Evolutionary conservation across 1,140 invertebrate species (phyloP), one percentile per base, ranked within the genome.

Genomic region (Macrocentrus cingulum): DNA sequence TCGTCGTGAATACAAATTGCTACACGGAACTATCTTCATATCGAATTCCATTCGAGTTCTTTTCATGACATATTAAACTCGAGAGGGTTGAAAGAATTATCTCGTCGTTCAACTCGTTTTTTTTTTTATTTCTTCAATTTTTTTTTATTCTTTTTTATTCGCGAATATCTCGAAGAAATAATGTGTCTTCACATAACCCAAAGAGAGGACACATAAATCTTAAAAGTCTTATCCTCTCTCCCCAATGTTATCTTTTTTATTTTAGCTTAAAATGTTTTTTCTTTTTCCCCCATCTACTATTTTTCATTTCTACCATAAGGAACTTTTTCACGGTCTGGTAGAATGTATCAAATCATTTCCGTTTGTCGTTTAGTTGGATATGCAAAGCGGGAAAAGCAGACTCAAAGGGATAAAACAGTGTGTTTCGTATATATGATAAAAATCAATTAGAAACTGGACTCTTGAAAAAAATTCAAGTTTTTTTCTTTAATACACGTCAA

Each of bases 1-100:
- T 61, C 54, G 22, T 39, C 42, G 39, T 36, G 59, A 61, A 61
- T 61, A 61, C 54, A 61, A 61, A 61, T 61, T 61, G 41, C 37
- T 50, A 50, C 45, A 50, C 45, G 53, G 29, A 56, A 61, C 42
- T 22, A 29, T 37, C 41, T 48, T 56, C 59, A 45, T 57, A 56
- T 56, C 25, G 54, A 53, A 61, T 61, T 59, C 57, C 50, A 13
- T n/a, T 39, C 45, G 50, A 36, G 37, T 44, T 25, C 9, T 13
- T 50, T 48, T n/a, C n/a, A 20, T 20, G 48, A 49, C 54, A 15
- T 37, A 25, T 44, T 16, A 37, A 23, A 29, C 9, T 5, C 4
- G 4, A 6, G 39, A 15, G 39, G 13, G 22, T 19, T 19, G 16
- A 18, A 3, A 20, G 44, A 4, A 20, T 18, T 11, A 20, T 37